Base-by-base conservation (phyloP, 2,797 vertebrate genomes). In the Pangasius sanitwongsei region DNA sequence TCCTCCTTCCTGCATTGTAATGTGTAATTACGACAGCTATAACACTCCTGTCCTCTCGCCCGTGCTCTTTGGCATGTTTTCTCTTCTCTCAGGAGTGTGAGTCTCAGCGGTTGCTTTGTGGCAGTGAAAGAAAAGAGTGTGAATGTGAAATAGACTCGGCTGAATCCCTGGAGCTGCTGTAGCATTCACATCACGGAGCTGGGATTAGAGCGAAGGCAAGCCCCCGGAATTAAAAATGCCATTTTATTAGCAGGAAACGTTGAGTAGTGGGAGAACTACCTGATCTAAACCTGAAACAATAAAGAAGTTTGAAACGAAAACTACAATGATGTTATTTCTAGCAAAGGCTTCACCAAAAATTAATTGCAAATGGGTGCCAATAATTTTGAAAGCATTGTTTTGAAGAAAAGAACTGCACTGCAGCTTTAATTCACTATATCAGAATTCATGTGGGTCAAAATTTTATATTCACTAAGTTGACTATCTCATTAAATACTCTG, bases 11-110 rank as follows among this genome's bases (percentile, higher is more conserved):
- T 87, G 48, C 83, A 89, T 34, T 3, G 16, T 78, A 48, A 86
- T 67, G 65, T 92, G 91, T 93, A 90, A 93, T 91, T 92, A 92
- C 87, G 87, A 34, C 89, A 91, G 90, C 86, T 85, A 86, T 89
- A 86, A 90, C 85, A 91, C 92, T 92, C 89, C 72, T 84, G 89
- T 92, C 82, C 91, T 91, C 90, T 16, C 74, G 85, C 53, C n/a
- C 57, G 44, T 44, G 69, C 31, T 37, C 82, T 87, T 72, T 90
- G 89, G 85, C 80, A 44, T 28, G 37, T 16, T 74, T 37, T 74
- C 70, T 11, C 81, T 16, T 25, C 48, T 55, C 53, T 88, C 90
- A 83, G 86, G 87, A 90, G 67, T 55, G 81, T 85, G 15, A 77
- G 41, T 44, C 41, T 44, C 18, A 20, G n/a, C 6, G 25, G 69